These are phyloP conservation scores for Caenorhabditis angaria DNA, from an alignment of 2,888 invertebrate genomes.

Conservation along the genomic window DNA sequence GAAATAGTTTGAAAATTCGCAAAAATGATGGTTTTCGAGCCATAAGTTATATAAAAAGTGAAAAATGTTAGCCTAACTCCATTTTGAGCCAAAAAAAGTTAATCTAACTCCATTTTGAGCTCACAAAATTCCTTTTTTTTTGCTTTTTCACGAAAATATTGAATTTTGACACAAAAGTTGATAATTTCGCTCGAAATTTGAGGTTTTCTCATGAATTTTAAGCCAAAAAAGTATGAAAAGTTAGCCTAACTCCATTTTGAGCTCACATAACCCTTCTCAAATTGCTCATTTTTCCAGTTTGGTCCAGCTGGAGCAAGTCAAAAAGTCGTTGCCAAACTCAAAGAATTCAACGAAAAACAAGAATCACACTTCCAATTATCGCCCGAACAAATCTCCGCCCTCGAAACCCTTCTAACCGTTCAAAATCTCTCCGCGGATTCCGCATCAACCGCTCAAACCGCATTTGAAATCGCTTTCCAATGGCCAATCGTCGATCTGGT, in stretches of 20 bases:
- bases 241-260: not conserved
- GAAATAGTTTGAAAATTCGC: no score
- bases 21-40: not conserved
- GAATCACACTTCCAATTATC: constrained; percentile 33
- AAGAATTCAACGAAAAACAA: constrained; percentile 54
- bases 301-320: constrained; percentile 44
- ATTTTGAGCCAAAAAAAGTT: no score
- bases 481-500: constrained; percentile 86
- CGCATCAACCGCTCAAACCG: constrained; percentile 23
- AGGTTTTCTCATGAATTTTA: no score
- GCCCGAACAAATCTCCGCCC: constrained; percentile 36
- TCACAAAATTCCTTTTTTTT: no score
- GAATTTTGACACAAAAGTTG: no score
- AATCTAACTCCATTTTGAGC: no score
- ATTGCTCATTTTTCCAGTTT: constrained; percentile 51
- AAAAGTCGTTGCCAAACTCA: constrained; percentile 58
- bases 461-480: constrained; percentile 73
- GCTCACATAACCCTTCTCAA: no score
- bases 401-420: constrained; percentile 31
- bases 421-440: constrained; percentile 19
- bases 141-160: no score
- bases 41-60: no score
- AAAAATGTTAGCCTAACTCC: no score
- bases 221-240: no score
- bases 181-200: no score